Evolutionary conservation across 2,113 vertebrate genomes (phyloP).

Genomic region (Laticauda colubrina): DNA sequence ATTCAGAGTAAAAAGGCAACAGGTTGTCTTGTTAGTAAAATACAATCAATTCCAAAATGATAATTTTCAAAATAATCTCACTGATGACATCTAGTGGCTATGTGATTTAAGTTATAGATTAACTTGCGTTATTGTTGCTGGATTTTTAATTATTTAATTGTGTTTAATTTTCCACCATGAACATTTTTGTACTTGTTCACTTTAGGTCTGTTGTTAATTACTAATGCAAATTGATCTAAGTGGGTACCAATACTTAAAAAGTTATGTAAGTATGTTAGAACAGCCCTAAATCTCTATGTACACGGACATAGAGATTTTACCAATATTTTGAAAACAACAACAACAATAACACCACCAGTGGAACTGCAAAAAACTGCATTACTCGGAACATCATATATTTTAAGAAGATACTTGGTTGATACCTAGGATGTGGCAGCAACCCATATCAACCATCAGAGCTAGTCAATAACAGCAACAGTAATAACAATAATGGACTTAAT

Average conservation of each 20-base stretch:
- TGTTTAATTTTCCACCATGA: background rate
- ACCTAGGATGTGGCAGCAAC: too few relatives aligned
- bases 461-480: too few relatives aligned
- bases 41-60: background rate
- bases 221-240: background rate
- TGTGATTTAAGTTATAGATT: background rate
- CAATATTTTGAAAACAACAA: background rate
- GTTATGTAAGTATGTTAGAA: too few relatives aligned
- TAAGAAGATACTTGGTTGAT: too few relatives aligned
- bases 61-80: background rate
- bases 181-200: background rate
- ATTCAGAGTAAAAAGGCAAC: background rate
- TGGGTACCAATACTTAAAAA: background rate
- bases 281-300: too few relatives aligned
- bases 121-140: background rate
- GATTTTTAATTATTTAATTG: background rate
- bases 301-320: background rate
- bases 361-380: too few relatives aligned
- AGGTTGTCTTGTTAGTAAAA: background rate
- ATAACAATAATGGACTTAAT: background rate
- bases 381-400: too few relatives aligned
- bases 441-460: too few relatives aligned
- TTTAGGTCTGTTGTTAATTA: background rate
- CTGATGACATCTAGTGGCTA: constrained; percentile 11
- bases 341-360: too few relatives aligned